Conservation (phyloP, 2,113 vertebrate species). For the Grus americana region DNA sequence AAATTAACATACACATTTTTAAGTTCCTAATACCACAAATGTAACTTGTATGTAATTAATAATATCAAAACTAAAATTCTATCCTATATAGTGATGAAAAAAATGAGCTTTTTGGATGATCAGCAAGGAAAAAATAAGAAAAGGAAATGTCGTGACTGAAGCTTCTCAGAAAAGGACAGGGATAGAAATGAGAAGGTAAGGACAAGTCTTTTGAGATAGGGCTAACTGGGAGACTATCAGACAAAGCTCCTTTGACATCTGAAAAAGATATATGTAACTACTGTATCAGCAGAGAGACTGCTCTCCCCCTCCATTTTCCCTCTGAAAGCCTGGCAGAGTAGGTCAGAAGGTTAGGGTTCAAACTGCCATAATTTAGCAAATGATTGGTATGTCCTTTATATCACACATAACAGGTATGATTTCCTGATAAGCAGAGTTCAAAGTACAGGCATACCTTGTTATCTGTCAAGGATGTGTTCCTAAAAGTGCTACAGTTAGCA, state of each 20-base stretch:
- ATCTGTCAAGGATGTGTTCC: constrained; percentile 3
- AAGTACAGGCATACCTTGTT: constrained; percentile 48
- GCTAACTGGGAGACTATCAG: not conserved
- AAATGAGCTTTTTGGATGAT: not conserved
- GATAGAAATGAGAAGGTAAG: not conserved
- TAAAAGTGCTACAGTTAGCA: not conserved
- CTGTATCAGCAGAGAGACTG: not conserved
- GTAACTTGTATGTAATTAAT: not conserved
- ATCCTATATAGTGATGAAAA: not conserved
- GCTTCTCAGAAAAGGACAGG: not conserved
- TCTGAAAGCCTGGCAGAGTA: not conserved
- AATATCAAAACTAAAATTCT: not conserved
- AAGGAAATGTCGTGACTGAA: not conserved
- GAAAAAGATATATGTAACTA: not conserved
- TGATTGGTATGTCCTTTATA: constrained; percentile 42
- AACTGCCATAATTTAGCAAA: constrained; percentile 34
- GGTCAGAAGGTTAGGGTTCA: constrained; percentile 37
- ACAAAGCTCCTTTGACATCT: not conserved
- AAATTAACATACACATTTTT: not conserved
- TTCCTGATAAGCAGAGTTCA: constrained; percentile 60
- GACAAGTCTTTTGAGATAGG: not conserved
- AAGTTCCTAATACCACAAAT: not conserved
- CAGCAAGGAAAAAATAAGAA: not conserved
- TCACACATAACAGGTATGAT: constrained; percentile 30
- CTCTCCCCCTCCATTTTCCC: not conserved